Evolutionary conservation across 2,797 vertebrate genomes (phyloP), one percentile per base, ranked within the genome.

Genomic region (Lophura swinhoii): DNA sequence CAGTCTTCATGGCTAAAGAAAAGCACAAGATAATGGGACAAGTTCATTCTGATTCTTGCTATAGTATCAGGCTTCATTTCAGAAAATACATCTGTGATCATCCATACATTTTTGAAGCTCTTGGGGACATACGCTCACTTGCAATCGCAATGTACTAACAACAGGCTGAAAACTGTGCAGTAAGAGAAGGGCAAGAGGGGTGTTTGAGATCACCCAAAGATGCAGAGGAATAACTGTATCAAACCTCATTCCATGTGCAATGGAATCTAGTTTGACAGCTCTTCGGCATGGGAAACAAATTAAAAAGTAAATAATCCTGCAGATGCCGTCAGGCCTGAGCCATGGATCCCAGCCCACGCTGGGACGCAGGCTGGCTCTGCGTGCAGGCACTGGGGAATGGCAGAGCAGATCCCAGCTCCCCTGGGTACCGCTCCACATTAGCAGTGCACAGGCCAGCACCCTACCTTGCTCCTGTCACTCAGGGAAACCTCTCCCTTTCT

Each of bases 211-310:
- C 48, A 51, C 18, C 15, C 29, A 21, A 17, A 24, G 26, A 44
- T n/a, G 29, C 22, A 28, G 51, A 68, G 41, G 41, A 39, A 43
- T 31, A 60, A 84, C 26, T 15, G 10, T 63, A 79, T 63, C 58
- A 78, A 48, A 51, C 14, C 85, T 85, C 76, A 55, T 37, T 81
- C 43, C 24, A 33, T 23, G 43, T 37, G 88, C 78, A 78, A 53
- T 62, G 44, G 13, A 55, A 55, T 76, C 87, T 76, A 51, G 56
- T 87, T 64, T 88, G 88, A 94, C 59, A 91, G 80, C 77, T 76
- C 83, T 94, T 84, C 9, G 20, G 85, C 58, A 87, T 64, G 26
- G 44, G 66, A 95, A 89, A 81, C 62, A 92, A 93, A 93, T 93
- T 67, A 43, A 48, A 59, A 73, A 81, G 39, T 53, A 76, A 90